A percentile compares a stretch with the other conserved stretches of the same genome.
phyloP scores from a whole-genome alignment of 2,888 invertebrate species.

The Beris chalybata region DNA sequence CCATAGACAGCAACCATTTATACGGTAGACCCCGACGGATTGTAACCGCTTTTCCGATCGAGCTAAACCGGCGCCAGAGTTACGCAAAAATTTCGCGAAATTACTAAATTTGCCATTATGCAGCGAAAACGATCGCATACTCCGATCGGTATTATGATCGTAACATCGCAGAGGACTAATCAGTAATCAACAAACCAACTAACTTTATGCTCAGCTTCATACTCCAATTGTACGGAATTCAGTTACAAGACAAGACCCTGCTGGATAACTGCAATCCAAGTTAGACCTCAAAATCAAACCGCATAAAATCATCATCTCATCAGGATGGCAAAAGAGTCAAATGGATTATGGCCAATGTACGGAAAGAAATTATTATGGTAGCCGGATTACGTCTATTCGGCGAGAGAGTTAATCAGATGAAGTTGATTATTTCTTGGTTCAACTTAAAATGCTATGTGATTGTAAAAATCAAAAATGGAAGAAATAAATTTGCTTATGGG shows the following conservation, averaged over 20 bases:
- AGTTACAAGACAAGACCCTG: neutral
- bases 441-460: too few species aligned
- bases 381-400: too few species aligned
- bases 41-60: conserved; percentile 21
- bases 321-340: conserved; percentile 17
- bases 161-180: too few species aligned
- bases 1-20: conserved; percentile 16
- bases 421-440: too few species aligned
- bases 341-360: neutral
- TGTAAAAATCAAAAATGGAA: too few species aligned
- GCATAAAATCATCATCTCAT: neutral
- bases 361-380: too few species aligned
- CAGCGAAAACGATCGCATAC: neutral
- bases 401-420: too few species aligned
- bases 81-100: conserved; percentile 17
- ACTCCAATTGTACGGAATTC: neutral
- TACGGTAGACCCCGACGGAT: conserved; percentile 13
- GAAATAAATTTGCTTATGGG: too few species aligned
- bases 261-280: neutral
- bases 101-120: conserved; percentile 20
- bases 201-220: neutral
- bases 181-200: conserved; percentile 6
- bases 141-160: neutral
- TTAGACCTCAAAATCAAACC: conserved; percentile 28
- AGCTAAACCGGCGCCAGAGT: conserved; percentile 15